Percentiles rank a stretch among this genome's conserved stretches.
phyloP scores from a whole-genome alignment of 2,888 invertebrate genomes.

The Andrena flavipes region DNA sequence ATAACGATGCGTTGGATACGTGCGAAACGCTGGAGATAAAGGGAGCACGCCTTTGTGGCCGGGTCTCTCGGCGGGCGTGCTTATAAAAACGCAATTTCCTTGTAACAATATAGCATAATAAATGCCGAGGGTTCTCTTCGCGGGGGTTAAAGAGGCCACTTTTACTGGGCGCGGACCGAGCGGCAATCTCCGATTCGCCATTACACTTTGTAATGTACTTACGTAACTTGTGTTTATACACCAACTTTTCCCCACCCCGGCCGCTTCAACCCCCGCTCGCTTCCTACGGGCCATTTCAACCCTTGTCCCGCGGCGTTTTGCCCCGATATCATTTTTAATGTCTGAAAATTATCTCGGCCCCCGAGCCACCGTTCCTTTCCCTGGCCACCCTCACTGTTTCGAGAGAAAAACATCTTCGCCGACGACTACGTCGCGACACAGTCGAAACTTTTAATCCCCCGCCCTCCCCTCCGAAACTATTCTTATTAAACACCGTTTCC shows the following conservation, averaged over 20 bases:
- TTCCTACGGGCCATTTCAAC: slow-evolving; percentile 74
- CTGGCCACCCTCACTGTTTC: slow-evolving; percentile 26
- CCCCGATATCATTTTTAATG: slow-evolving; percentile 84
- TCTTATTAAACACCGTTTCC: slow-evolving; percentile 40
- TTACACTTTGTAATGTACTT: slow-evolving; percentile 85
- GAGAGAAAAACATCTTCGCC: slow-evolving; percentile 54
- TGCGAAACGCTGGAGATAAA: slow-evolving; percentile 44
- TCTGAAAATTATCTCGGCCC: slow-evolving; percentile 81
- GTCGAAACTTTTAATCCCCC: slow-evolving; percentile 40
- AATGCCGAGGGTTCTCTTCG: slow-evolving; percentile 78
- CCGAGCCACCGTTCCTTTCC: slow-evolving; percentile 47
- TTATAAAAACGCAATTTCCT: slow-evolving; percentile 84
- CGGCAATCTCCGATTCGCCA: slow-evolving; percentile 81
- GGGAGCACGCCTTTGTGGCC: slow-evolving; percentile 49
- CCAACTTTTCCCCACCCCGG: slow-evolving; percentile 79
- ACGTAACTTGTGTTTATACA: slow-evolving; percentile 85
- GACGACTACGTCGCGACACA: background rate
- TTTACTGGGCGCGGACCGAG: slow-evolving; percentile 74
- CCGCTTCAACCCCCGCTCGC: slow-evolving; percentile 38
- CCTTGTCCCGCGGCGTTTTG: slow-evolving; percentile 78
- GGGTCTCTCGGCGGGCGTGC: slow-evolving; percentile 57
- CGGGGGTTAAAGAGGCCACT: slow-evolving; percentile 75
- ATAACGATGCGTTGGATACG: slow-evolving; percentile 27
- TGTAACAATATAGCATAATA: slow-evolving; percentile 84
- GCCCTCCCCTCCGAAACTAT: slow-evolving; percentile 18